These are phyloP conservation scores for Sarotherodon lohbergeri DNA, from an alignment of 2,113 vertebrate species.

Conservation along the genomic window DNA sequence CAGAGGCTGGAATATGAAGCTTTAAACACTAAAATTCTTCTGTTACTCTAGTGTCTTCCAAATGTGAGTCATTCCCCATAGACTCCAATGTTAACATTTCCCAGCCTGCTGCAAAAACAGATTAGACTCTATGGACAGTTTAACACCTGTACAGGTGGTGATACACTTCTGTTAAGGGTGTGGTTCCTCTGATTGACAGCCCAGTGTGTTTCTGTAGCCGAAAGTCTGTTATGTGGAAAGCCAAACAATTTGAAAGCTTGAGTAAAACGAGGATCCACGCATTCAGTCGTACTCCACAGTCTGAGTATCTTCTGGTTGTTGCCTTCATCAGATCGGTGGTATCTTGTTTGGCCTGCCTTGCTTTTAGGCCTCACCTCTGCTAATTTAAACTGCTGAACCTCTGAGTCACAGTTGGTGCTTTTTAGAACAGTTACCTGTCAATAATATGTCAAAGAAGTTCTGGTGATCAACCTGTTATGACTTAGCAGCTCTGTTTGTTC, in stretches of 20 bases:
- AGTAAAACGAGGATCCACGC: not conserved
- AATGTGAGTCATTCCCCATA: not conserved
- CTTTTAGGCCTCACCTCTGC: not conserved
- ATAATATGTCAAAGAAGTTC: not conserved
- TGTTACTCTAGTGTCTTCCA: not conserved
- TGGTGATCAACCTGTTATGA: rapidly evolving
- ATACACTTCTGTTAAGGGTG: not conserved
- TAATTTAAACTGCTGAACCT: rapidly evolving
- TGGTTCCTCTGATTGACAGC: not conserved
- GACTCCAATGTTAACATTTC: rapidly evolving
- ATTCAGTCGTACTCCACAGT: rapidly evolving
- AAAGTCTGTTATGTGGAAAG: not conserved
- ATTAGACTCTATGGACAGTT: not conserved
- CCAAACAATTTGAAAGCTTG: not conserved
- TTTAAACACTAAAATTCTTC: rapidly evolving
- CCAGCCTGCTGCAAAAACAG: not conserved
- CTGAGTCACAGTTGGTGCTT: not conserved
- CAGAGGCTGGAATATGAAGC: not conserved
- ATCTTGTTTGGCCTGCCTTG: not conserved
- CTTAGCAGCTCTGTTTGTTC: not conserved
- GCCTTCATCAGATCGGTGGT: not conserved
- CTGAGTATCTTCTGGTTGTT: not conserved
- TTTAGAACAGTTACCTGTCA: not conserved
- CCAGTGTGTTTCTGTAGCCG: not conserved
- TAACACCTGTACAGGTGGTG: not conserved